phyloP scores from a whole-genome alignment of 2,113 vertebrate species.

The Perca schrenkii region DNA sequence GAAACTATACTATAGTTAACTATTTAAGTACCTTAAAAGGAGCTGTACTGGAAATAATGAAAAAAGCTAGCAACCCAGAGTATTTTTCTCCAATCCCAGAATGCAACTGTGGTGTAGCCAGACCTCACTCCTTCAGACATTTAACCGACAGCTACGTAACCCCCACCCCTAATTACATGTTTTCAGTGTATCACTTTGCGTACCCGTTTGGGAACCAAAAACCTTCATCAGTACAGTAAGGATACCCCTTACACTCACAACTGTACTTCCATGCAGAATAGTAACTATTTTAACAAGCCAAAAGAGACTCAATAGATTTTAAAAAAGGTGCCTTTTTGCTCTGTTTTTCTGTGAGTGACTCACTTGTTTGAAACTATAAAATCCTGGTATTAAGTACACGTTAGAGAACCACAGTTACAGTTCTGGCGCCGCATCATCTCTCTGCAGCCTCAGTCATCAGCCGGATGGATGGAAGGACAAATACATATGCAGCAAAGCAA shows the following conservation, averaged over 20 bases:
- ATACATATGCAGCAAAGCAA: conserved; percentile 48
- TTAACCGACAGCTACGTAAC: no score
- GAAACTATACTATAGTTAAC: no score
- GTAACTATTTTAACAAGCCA: background rate
- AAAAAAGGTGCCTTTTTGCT: background rate
- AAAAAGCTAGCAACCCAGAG: no score
- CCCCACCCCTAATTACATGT: no score
- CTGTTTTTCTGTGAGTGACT: background rate
- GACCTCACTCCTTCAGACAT: no score
- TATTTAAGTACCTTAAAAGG: no score
- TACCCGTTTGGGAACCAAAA: no score
- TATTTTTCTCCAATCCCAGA: no score
- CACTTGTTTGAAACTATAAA: conserved; percentile 29
- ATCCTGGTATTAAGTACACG: background rate
- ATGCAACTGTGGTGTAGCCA: no score
- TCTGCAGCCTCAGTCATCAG: conserved; percentile 2
- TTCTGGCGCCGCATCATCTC: background rate
- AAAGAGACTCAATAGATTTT: conserved; percentile 9
- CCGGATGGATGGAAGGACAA: background rate
- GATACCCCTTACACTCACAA: background rate
- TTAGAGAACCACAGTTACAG: background rate
- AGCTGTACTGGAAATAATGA: no score
- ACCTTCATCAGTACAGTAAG: background rate
- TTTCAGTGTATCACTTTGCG: no score
- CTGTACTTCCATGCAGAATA: background rate